Base-by-base conservation (phyloP, 2,888 invertebrate species). In the Diabrotica balteata region DNA sequence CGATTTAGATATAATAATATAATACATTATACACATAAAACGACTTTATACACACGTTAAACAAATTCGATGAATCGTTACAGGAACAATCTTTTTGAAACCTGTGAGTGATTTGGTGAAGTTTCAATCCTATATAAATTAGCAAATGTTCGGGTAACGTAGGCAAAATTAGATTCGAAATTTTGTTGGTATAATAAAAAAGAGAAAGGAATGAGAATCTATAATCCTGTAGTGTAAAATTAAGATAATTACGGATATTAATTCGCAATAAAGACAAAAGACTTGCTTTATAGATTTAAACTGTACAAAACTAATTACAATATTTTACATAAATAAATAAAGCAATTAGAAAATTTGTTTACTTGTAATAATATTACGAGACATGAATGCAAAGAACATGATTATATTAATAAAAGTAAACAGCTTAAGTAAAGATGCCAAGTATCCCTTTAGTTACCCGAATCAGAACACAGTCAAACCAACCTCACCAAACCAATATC, bases 11-110 rank as follows among this genome's bases (percentile, higher is more conserved):
- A 69, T 79, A 78, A 77, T 76, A 17, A 17, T 17, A 17, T 17
- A 17, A 17, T 17, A 17, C 17, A 17, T 17, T 17, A 17, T 17
- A 17, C 17, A 17, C 17, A 17, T 78, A 78, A 80, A 79, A 81
- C 80, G 78, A 81, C 80, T 82, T 82, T 82, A 81, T 82, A 83
- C 81, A 72, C 62, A 81, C 67, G 52, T 58, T 42, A 17, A 17
- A 17, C 17, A 17, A 17, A 42, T 62, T 62, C 62, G 45, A 77
- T 78, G 79, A 77, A 75, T 52, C 73, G 70, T 72, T 75, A 77
- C 75, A 74, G 76, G 66, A 63, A 9, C 46, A 46, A 46, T 9
- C 46, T 8, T 8, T 7, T 7, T 9, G 8, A 7, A 8, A 9
- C 46, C 46, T 46, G 9, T 8, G 5, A 46, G 8, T 32, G 58